Base-by-base conservation (phyloP, 1,140 invertebrate species). In the Drosophila elegans region DNA sequence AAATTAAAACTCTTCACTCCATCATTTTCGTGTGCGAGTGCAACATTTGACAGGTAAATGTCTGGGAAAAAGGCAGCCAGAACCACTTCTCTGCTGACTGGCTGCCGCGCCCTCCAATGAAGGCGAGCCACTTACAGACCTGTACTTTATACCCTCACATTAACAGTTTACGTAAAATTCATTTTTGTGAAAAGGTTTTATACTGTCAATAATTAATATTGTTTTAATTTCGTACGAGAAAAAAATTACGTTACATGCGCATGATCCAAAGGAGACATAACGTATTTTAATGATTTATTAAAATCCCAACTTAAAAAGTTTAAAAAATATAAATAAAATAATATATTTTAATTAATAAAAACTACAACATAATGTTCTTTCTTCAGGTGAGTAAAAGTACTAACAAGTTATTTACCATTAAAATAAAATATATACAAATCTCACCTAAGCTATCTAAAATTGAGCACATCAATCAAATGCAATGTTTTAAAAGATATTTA, bases 1-100 rank as follows among this genome's bases (percentile, higher is more conserved):
- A 83, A 88, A 88, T 83, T 83, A 89, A 88, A 88, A 88, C 83
- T 88, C 83, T 88, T 88, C 83, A 88, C 83, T 88, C 84, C 83
- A 88, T 88, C 84, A 88, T 88, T 88, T 88, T 88, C 83, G 84
- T 89, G 76, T 61, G 79, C 83, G 83, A 88, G 83, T 88, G 83
- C 84, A 88, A 88, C 83, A 88, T 88, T 88, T 88, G 83, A 88
- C 83, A 88, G 83, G 83, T 88, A 88, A 88, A 83, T 82, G 83
- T 88, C 83, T 88, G 83, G 84, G 83, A 83, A 88, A 80, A 73
- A 75, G 80, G 80, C 76, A 72, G 61, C 57, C 68, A 66, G 55
- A 75, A 57, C 69, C 27, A 25, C 51, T 36, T 16, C 48, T 13
- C 29, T 12, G 61, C 41, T 67, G 66, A 54, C 71, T 74, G 68